Evolutionary conservation across 2,113 vertebrate species (phyloP).

Genomic region (Eonycteris spelaea): DNA sequence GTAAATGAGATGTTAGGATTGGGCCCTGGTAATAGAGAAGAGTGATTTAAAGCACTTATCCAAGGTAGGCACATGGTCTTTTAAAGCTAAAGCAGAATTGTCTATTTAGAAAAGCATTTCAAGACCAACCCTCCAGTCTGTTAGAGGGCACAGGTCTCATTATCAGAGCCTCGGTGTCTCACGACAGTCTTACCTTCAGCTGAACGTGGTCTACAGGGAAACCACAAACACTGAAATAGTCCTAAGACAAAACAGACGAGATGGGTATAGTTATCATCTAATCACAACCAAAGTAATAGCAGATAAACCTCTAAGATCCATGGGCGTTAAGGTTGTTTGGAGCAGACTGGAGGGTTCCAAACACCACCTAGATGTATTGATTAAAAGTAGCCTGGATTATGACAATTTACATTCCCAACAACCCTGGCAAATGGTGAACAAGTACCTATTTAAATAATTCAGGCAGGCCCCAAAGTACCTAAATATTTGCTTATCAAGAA

Average conservation of each 20-base stretch:
- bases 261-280: neutral
- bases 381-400: neutral
- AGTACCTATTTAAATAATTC: neutral
- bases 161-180: neutral
- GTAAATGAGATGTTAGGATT: neutral
- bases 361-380: neutral
- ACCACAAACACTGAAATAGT: neutral
- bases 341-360: neutral
- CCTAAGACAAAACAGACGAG: neutral
- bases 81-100: neutral
- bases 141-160: neutral
- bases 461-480: neutral
- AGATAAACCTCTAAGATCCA: neutral
- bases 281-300: neutral
- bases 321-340: neutral
- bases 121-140: neutral
- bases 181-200: neutral
- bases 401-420: neutral
- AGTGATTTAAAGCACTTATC: neutral
- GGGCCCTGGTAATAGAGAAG: neutral
- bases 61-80: neutral
- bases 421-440: neutral
- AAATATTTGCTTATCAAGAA: neutral
- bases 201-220: neutral
- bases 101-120: neutral